Evolutionary conservation across 2,113 vertebrate genomes (phyloP).

Genomic region (Mesembrinibis cayennensis): DNA sequence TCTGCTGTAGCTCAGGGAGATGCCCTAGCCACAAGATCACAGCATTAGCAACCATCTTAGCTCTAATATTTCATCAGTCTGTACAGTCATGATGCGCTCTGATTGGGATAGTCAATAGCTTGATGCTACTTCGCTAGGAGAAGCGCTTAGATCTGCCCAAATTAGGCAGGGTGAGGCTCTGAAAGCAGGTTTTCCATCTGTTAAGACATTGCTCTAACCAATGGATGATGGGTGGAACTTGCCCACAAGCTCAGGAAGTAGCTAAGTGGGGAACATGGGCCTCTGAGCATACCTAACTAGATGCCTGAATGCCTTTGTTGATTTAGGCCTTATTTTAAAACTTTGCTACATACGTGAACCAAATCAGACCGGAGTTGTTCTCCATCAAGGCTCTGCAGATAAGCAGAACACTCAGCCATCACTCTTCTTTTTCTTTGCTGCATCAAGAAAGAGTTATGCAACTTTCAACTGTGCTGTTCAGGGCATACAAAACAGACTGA

Average conservation of each 20-base stretch:
- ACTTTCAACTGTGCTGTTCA: neutral
- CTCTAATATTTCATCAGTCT: neutral
- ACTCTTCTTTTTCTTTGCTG: neutral
- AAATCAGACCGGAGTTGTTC: neutral
- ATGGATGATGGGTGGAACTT: neutral
- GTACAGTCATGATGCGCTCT: neutral
- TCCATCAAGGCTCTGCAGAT: neutral
- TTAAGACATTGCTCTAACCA: neutral
- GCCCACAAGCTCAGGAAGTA: slow-evolving; percentile 35
- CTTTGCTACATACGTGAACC: fast-evolving
- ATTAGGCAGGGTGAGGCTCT: neutral
- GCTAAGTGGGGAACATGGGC: neutral
- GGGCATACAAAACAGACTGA: neutral
- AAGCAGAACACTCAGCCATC: neutral
- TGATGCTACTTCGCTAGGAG: neutral
- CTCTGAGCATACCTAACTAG: neutral
- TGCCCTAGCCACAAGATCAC: neutral
- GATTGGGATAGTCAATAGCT: neutral
- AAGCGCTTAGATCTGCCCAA: neutral
- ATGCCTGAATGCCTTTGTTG: neutral
- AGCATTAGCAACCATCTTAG: neutral
- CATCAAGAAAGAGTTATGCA: neutral
- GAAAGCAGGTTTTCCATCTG: slow-evolving; percentile 22
- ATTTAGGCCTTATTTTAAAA: neutral
- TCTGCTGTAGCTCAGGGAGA: neutral